These are phyloP conservation scores for Nyctereutes procyonoides DNA, from an alignment of 2,113 vertebrate species.

Conservation along the genomic window DNA sequence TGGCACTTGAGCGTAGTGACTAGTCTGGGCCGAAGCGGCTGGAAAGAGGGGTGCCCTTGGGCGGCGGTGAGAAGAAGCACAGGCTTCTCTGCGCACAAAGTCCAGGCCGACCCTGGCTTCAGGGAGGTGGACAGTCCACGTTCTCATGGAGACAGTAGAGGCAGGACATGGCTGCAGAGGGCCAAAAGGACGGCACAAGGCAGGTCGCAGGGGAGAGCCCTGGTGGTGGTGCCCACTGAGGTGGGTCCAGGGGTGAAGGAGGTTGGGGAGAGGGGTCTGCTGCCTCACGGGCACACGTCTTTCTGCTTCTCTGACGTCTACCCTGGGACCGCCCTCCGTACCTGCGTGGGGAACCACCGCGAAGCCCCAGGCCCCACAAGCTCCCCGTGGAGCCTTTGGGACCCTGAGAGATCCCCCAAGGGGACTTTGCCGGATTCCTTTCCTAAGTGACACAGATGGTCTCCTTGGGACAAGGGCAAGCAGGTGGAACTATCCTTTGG, in stretches of 20 bases:
- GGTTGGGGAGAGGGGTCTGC: fast-evolving
- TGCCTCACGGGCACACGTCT: fast-evolving
- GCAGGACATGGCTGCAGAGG: fast-evolving
- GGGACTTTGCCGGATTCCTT: too few species aligned
- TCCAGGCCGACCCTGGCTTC: fast-evolving
- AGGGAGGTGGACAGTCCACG: fast-evolving
- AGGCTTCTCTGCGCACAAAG: background rate
- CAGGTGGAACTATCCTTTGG: fast-evolving
- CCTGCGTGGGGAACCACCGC: background rate
- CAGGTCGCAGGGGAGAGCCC: fast-evolving
- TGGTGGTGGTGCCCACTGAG: fast-evolving
- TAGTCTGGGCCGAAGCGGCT: fast-evolving
- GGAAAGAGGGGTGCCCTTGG: fast-evolving
- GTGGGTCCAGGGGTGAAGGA: fast-evolving
- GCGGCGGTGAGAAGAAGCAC: fast-evolving
- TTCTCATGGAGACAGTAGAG: fast-evolving
- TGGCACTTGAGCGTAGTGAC: too few species aligned
- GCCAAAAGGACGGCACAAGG: background rate
- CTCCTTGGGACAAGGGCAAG: background rate
- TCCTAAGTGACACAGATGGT: background rate
- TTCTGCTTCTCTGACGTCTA: fast-evolving
- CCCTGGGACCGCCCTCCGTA: background rate
- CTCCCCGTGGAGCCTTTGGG: fast-evolving
- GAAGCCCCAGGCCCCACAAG: background rate
- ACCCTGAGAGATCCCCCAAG: fast-evolving